A percentile compares a stretch with the other conserved stretches of the same genome.
These are phyloP conservation scores for Castor canadensis DNA, from an alignment of 2,113 vertebrate species.

Conservation along the genomic window DNA sequence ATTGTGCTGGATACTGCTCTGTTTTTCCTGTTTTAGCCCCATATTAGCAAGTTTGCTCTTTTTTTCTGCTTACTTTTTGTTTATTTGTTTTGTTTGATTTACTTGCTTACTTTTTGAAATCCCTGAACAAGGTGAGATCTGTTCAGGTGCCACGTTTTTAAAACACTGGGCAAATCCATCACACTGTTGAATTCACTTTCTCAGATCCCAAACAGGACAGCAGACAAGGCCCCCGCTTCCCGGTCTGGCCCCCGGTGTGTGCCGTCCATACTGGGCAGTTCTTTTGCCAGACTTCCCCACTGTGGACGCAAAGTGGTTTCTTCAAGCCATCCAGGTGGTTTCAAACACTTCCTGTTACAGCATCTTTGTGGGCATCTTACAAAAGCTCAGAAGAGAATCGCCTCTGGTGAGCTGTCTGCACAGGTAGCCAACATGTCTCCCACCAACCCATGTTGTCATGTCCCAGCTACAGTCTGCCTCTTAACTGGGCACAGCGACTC, in stretches of 20 bases:
- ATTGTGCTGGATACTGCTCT: too few species aligned
- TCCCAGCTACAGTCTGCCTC: too few species aligned
- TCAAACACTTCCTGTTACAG: not conserved
- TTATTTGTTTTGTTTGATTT: not conserved
- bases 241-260: not conserved
- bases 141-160: not conserved
- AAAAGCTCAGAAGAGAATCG: not conserved
- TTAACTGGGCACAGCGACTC: too few species aligned
- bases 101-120: not conserved
- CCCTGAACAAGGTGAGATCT: not conserved
- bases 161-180: not conserved
- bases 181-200: not conserved
- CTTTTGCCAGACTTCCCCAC: not conserved
- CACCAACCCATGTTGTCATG: not conserved
- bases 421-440: not conserved
- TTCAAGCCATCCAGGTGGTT: not conserved
- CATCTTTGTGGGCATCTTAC: not conserved
- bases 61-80: not conserved
- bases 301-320: not conserved
- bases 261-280: rapidly evolving
- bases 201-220: not conserved
- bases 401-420: not conserved
- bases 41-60: not conserved
- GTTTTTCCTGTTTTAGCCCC: not conserved
- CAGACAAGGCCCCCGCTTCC: too few species aligned